Evolutionary conservation across 2,113 vertebrate genomes (phyloP).

Genomic region (Hyperopisus bebe): DNA sequence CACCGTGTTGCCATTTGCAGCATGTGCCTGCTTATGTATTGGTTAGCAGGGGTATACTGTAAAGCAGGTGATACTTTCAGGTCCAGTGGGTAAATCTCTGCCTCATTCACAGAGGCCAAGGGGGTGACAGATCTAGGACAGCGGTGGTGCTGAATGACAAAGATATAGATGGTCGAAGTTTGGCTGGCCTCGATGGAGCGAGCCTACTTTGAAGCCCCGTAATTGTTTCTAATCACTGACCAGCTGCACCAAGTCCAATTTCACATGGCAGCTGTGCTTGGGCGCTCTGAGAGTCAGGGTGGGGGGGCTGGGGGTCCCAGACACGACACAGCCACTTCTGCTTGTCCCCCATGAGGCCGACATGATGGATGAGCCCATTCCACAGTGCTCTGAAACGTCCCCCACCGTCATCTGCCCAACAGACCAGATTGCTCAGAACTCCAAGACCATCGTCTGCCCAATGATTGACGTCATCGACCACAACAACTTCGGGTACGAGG

Average conservation of each 20-base stretch:
- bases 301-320: conserved; percentile 25
- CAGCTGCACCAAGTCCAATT: conserved; percentile 46
- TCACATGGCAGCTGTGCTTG: conserved; percentile 29
- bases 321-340: background rate
- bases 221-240: conserved; percentile 68
- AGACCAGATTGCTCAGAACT: conserved; percentile 85
- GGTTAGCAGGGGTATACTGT: background rate
- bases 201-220: conserved; percentile 58
- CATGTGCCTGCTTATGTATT: background rate
- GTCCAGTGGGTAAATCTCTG: conserved; percentile 24
- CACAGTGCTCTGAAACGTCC: background rate
- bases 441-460: conserved; percentile 84
- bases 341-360: background rate
- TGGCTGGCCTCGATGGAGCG: conserved; percentile 53
- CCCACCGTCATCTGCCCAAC: conserved; percentile 33
- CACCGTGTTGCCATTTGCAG: background rate
- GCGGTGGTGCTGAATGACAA: conserved; percentile 54
- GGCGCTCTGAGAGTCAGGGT: conserved; percentile 36
- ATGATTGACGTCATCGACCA: conserved; percentile 94
- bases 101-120: conserved; percentile 21
- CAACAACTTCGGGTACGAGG: conserved; percentile 87
- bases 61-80: conserved; percentile 1
- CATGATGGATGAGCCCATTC: conserved; percentile 18
- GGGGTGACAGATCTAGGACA: conserved; percentile 69
- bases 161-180: conserved; percentile 53